Conservation (phyloP, 2,113 vertebrate genomes). For the Sapayoa aenigma region DNA sequence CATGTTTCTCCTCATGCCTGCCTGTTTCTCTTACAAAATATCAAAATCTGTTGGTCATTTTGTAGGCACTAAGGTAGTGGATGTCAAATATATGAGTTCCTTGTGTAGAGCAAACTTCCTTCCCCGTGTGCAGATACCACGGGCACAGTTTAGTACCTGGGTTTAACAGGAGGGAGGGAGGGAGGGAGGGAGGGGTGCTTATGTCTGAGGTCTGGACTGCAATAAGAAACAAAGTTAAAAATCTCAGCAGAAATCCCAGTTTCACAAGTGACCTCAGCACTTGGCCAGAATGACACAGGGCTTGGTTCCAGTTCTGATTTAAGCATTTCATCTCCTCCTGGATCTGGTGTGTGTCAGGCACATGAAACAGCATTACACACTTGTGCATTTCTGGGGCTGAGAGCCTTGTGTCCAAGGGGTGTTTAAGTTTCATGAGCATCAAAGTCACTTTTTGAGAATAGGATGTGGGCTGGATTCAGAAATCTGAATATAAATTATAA, state of each 20-base stretch:
- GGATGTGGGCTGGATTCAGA: not conserved
- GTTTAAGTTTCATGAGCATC: not conserved
- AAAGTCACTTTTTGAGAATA: not conserved
- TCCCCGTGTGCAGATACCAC: rapidly evolving
- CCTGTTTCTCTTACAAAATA: not conserved
- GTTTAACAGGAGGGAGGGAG: not conserved
- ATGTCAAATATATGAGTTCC: not conserved
- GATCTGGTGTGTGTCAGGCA: not conserved
- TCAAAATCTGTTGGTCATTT: not conserved
- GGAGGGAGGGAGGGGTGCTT: not conserved
- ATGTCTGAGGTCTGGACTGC: not conserved
- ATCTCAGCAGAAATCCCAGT: not conserved
- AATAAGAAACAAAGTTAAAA: not conserved
- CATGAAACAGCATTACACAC: not conserved
- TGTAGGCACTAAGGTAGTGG: not conserved
- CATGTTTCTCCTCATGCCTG: rapidly evolving
- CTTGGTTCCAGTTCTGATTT: not conserved
- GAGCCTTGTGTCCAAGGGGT: not conserved
- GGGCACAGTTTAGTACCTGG: not conserved
- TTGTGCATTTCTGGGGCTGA: not conserved
- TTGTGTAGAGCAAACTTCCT: not conserved
- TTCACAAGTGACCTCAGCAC: not conserved
- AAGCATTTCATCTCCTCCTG: not conserved
- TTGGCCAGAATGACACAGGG: rapidly evolving
- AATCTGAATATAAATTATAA: not conserved